phyloP scores from a whole-genome alignment of 92 coral and sea anemone species.

The Hydrozoanthus gracilis region DNA sequence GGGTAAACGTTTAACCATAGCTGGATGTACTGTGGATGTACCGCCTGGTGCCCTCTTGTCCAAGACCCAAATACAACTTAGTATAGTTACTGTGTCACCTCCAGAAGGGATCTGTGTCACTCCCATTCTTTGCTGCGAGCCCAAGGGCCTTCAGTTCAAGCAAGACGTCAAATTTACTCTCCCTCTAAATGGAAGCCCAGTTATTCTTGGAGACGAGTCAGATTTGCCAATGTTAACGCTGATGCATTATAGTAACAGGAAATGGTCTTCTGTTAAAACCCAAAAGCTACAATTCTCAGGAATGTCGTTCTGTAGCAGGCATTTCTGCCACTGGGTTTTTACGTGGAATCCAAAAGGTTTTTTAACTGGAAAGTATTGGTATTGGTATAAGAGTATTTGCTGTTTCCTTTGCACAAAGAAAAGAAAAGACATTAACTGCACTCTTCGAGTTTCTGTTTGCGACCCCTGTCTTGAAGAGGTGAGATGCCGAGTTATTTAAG shows the following conservation, averaged over 20 bases:
- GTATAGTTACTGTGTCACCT: background rate
- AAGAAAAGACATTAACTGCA: no score
- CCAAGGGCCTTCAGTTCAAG: background rate
- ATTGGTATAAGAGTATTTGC: background rate
- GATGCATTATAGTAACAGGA: background rate
- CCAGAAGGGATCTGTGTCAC: constrained; percentile 24
- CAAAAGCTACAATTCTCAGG: background rate
- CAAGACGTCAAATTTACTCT: background rate
- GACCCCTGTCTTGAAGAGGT: background rate
- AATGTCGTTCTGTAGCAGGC: background rate
- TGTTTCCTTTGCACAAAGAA: background rate
- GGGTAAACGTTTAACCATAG: background rate
- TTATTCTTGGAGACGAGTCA: background rate
- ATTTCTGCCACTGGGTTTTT: background rate
- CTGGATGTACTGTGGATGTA: constrained; percentile 10
- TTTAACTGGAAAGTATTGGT: background rate
- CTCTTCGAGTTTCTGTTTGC: background rate
- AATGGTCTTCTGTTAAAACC: background rate
- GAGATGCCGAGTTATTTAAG: no score
- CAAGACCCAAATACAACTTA: background rate
- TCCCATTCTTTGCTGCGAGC: background rate
- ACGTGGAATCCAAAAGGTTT: background rate
- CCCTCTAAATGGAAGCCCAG: background rate
- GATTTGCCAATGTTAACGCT: background rate
- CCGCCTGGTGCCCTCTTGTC: constrained; percentile 1